phyloP scores from a whole-genome alignment of 2,797 vertebrate species.

The Cossypha caffra region DNA sequence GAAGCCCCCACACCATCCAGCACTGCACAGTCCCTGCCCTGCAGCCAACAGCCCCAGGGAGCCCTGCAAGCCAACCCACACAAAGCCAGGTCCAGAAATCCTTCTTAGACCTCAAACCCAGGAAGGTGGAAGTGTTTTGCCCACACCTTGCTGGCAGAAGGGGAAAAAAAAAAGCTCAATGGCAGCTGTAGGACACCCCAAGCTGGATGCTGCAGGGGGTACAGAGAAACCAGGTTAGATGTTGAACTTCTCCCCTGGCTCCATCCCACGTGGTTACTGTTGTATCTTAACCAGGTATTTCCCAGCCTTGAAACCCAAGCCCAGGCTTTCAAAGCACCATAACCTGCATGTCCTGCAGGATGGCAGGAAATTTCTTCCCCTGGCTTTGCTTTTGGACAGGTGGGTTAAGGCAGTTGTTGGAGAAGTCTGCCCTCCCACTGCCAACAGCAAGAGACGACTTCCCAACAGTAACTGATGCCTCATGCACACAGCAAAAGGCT shows the following conservation, averaged over 20 bases:
- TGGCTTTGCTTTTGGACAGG: neutral
- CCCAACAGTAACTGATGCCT: neutral
- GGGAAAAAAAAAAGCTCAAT: neutral
- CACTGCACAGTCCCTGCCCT: neutral
- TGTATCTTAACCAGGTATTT: fast-evolving
- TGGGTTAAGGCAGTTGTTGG: neutral
- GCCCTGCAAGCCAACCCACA: neutral
- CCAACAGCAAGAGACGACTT: neutral
- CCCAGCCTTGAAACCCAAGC: neutral
- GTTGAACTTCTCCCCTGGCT: neutral
- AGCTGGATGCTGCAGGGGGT: neutral
- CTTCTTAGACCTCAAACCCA: neutral
- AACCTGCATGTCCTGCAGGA: neutral
- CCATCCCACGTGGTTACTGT: fast-evolving
- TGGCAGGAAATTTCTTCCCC: neutral
- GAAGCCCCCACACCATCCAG: neutral
- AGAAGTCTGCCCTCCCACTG: neutral
- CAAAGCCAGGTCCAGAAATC: neutral
- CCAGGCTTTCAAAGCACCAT: neutral
- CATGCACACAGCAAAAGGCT: neutral
- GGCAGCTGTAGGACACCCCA: neutral
- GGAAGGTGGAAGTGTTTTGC: fast-evolving
- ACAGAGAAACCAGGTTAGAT: neutral
- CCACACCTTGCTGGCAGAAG: neutral
- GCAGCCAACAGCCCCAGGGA: neutral